phyloP scores from a whole-genome alignment of 2,113 vertebrate species.

The Propithecus coquereli region DNA sequence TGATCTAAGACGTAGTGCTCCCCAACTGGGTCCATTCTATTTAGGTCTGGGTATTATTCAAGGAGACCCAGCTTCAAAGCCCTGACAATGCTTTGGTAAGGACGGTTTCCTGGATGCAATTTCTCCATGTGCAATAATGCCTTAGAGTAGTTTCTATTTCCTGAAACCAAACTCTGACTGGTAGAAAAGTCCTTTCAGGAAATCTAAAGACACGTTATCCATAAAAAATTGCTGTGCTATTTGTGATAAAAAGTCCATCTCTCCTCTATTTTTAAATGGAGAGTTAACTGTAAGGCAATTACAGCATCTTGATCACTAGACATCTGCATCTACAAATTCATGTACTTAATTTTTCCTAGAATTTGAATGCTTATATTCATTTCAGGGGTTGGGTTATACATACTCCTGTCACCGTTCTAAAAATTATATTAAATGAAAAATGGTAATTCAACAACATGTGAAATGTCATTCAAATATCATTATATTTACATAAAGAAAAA shows the following conservation, averaged over 20 bases:
- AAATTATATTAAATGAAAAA: background rate
- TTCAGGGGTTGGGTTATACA: background rate
- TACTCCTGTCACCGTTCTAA: background rate
- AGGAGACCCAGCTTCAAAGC: background rate
- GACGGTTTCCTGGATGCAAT: background rate
- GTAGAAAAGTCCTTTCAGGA: background rate
- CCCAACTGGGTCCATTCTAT: background rate
- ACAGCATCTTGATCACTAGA: background rate
- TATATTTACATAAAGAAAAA: background rate
- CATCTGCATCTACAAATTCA: background rate
- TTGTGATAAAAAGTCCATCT: background rate
- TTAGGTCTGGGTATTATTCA: background rate
- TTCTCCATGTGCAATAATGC: background rate
- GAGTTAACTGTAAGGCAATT: constrained; percentile 36
- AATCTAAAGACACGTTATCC: background rate
- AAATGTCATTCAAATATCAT: background rate
- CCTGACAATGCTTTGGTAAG: background rate
- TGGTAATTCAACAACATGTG: background rate
- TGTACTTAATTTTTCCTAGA: background rate
- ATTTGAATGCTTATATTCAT: constrained; percentile 36
- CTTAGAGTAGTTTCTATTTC: background rate
- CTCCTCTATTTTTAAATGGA: constrained; percentile 19
- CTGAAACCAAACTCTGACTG: background rate
- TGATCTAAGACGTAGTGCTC: background rate
- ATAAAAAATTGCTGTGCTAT: background rate